Evolutionary conservation across 2,113 vertebrate species (phyloP), one percentile per base, ranked within the genome.

Genomic region (Xiphorhynchus elegans): DNA sequence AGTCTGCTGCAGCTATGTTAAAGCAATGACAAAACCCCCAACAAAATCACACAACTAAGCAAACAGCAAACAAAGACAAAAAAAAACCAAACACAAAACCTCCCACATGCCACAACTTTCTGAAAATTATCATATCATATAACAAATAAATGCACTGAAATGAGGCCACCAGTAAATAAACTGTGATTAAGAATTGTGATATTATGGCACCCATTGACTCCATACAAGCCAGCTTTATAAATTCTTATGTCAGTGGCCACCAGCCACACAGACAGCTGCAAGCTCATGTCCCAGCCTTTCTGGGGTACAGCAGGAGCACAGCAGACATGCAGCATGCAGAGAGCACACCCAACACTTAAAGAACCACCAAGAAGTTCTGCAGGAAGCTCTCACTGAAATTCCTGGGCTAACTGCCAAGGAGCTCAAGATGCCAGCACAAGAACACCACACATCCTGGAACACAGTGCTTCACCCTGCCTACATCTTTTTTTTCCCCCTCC

Each of bases 221-320:
- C 56, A 44, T 7, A 29, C 1, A 33, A 21, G 46, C 46, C 24
- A 68, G 37, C 25, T 78, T 67, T 33, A 19, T 23, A 53, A 77
- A 84, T 33, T 50, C 70, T 37, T 66, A 44, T 42, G 13, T 37
- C 15, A 40, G 59, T 21, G 49, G 28, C n/a, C 47, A 78, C 25
- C 58, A 89, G 52, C n/a, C 3, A 1, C 13, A 17, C 0, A 0
- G 69, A 33, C 3, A 64, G 7, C 1, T 3, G 21, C 49, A 39
- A 84, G 37, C 9, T 20, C 33, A 3, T 8, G 40, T 7, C 13
- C 26, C 44, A 59, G 10, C 28, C 44, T 26, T 76, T 23, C 23
- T 1, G 0, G 40, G 39, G 49, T 59, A 39, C 29, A 83, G 49
- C 17, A 9, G 4, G 33, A 73, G 67, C 53, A 64, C 1, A 33